phyloP scores from a whole-genome alignment of 2,113 vertebrate species.

The Hydropotes inermis region DNA sequence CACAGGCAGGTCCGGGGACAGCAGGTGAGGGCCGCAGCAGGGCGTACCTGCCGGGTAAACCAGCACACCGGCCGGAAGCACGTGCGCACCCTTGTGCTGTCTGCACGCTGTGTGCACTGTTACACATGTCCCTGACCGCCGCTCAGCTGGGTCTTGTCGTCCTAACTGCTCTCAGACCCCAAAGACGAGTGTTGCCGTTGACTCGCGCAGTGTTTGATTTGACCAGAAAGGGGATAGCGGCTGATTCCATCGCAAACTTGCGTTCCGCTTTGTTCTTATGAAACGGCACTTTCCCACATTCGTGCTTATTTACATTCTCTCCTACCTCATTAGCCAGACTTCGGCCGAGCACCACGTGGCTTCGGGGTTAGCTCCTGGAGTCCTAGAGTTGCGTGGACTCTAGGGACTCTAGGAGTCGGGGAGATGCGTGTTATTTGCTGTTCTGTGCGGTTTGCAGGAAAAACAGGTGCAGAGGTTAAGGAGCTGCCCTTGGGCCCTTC shows the following conservation, averaged over 20 bases:
- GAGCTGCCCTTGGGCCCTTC: accelerated
- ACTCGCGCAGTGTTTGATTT: accelerated
- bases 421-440: background rate
- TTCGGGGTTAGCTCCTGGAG: too few relatives aligned
- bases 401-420: background rate
- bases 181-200: accelerated
- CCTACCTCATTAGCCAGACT: background rate
- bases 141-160: accelerated
- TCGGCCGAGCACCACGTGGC: accelerated
- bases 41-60: accelerated
- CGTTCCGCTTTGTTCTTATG: background rate
- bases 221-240: background rate
- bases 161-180: accelerated
- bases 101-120: accelerated
- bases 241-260: accelerated
- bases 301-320: background rate
- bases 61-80: accelerated
- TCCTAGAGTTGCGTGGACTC: background rate
- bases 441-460: background rate
- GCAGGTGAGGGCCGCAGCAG: background rate
- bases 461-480: background rate
- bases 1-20: accelerated
- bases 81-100: accelerated
- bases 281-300: background rate
- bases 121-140: accelerated